Conservation (phyloP, 1,140 invertebrate species). For the Maconellicoccus hirsutus region DNA sequence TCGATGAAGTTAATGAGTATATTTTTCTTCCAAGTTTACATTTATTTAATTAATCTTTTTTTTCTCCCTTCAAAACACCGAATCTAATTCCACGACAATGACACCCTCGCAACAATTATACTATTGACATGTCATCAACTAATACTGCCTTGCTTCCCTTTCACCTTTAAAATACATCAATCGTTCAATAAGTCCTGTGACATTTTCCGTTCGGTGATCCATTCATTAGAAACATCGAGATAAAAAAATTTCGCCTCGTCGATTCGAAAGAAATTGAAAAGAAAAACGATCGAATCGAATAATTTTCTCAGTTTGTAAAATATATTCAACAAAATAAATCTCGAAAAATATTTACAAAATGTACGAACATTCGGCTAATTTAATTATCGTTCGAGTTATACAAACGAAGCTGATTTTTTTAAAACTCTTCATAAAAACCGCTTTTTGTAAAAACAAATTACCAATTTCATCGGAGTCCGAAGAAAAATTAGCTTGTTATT, state of each 20-base stretch:
- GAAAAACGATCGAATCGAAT: not conserved
- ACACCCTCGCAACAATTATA: too few species aligned
- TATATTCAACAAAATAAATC: not conserved
- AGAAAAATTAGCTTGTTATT: not conserved
- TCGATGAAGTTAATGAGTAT: too few species aligned
- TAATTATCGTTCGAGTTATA: not conserved
- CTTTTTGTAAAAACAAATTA: not conserved
- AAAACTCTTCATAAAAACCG: too few species aligned
- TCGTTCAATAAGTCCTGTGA: not conserved
- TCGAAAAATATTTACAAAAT: not conserved
- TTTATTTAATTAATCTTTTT: too few species aligned
- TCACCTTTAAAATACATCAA: not conserved
- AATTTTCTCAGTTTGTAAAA: not conserved
- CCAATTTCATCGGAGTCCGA: not conserved
- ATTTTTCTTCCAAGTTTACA: too few species aligned
- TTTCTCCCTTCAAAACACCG: too few species aligned
- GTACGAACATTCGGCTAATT: not conserved
- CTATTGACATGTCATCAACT: not conserved
- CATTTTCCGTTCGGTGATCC: not conserved
- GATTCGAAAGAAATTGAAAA: not conserved
- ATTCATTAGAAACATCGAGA: too few species aligned
- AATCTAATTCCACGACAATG: too few species aligned
- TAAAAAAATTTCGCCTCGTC: too few species aligned
- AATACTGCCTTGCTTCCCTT: not conserved
- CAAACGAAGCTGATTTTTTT: not conserved